Evolutionary conservation across 2,113 vertebrate species (phyloP), one percentile per base, ranked within the genome.

Genomic region (Romanogobio albipinnatus): DNA sequence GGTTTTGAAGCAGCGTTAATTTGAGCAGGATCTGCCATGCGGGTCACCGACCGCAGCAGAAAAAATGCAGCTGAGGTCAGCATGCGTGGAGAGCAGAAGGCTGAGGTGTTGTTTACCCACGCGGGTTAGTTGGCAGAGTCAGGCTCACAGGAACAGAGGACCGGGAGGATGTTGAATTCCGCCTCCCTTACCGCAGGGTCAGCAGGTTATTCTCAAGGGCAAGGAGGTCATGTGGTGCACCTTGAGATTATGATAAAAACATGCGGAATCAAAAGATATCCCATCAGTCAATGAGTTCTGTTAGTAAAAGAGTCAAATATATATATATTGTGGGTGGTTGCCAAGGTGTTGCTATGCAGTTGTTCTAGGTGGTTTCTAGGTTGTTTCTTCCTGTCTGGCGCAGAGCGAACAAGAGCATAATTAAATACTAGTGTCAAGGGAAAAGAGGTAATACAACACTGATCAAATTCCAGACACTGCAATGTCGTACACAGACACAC

Each of bases 61-160:
- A 75, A 76, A 82, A 82, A 51, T 58, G 79, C 61, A 71, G 83
- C 87, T 84, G 70, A 88, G 82, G 85, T 88, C 87, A 88, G 87
- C 87, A 78, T 15, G 45, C 79, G 11, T 36, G 26, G 71, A 86
- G 71, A 56, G 89, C 71, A 87, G 56, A 88, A 82, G 51, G 83
- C 86, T 26, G 88, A 92, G 91, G 89, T 93, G 91, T 92, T 93
- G 90, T 92, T 93, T 92, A 92, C 89, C 89, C 90, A 89, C 81
- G 83, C 75, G 84, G 90, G 86, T 81, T 83, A 85, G 84, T 89
- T 90, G 85, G 86, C 89, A 90, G 87, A 79, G 76, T 88, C 87
- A 64, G 81, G 87, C 87, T 85, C 87, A 82, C 87, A 90, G 62
- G 79, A 68, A 66, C 78, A 51, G 45, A 64, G 2, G 51, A 91